phyloP scores from a whole-genome alignment of 2,797 vertebrate species.

The Gallinago nigripennis region DNA sequence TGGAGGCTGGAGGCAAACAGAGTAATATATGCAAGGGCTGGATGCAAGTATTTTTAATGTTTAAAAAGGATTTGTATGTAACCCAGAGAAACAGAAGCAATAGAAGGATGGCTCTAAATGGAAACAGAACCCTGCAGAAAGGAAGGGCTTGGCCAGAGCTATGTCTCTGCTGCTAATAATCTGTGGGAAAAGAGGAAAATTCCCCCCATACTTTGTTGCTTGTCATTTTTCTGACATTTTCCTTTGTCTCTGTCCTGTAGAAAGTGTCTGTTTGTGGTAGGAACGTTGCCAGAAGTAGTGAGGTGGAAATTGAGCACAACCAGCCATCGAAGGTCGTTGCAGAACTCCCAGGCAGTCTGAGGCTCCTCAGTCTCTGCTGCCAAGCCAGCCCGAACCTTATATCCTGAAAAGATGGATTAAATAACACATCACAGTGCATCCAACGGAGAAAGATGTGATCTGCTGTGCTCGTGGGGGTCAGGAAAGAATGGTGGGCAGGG shows the following conservation, averaged over 20 bases:
- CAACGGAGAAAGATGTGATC: neutral
- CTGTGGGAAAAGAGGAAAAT: neutral
- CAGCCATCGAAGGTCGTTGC: rapidly evolving
- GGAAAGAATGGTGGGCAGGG: neutral
- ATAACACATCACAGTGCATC: neutral
- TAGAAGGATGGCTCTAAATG: neutral
- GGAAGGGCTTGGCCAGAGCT: neutral
- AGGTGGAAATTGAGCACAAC: neutral
- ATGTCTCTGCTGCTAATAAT: neutral
- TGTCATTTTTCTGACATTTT: neutral
- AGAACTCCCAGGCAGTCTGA: neutral
- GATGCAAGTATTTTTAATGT: neutral
- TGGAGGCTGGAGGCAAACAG: neutral
- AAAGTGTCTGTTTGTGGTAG: neutral
- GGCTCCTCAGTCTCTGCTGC: neutral
- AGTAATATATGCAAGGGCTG: neutral
- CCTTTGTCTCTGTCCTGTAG: neutral
- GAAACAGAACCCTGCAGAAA: neutral
- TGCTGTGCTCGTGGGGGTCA: neutral
- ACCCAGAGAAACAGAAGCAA: neutral
- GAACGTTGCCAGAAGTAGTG: neutral
- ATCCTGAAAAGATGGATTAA: neutral
- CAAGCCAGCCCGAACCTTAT: neutral
- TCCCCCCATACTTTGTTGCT: neutral
- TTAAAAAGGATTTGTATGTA: neutral